A percentile compares a stretch with the other conserved stretches of the same genome.
These are phyloP conservation scores for Mactra quadrangularis DNA, from an alignment of 1,140 invertebrate species.

Conservation along the genomic window DNA sequence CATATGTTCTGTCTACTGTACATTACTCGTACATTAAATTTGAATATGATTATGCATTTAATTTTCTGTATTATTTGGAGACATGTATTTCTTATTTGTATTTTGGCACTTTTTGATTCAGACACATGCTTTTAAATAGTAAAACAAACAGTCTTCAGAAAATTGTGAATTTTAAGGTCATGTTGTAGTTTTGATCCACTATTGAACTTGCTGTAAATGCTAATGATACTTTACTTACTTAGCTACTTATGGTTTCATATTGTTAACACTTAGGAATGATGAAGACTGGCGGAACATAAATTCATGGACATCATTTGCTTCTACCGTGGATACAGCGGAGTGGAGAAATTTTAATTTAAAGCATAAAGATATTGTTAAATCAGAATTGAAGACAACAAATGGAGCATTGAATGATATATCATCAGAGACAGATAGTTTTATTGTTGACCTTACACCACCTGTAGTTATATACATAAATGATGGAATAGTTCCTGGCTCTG, in stretches of 20 bases:
- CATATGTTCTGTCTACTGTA: too few relatives aligned
- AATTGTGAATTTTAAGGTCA: too few relatives aligned
- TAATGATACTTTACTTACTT: slow-evolving; percentile 4
- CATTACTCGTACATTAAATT: too few relatives aligned
- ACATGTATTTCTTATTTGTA: too few relatives aligned
- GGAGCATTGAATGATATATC: slow-evolving; percentile 46
- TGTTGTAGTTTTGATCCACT: too few relatives aligned
- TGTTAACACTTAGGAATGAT: background rate
- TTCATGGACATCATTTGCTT: slow-evolving; percentile 50
- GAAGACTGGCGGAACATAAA: slow-evolving; percentile 28
- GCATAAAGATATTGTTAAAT: slow-evolving; percentile 43
- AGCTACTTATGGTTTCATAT: slow-evolving; percentile 33
- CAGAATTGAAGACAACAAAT: slow-evolving; percentile 39
- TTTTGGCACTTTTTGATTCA: too few relatives aligned
- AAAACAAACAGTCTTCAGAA: too few relatives aligned
- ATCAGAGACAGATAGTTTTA: slow-evolving; percentile 36
- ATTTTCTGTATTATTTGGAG: too few relatives aligned
- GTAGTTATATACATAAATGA: slow-evolving; percentile 35
- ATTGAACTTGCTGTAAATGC: too few relatives aligned
- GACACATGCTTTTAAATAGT: too few relatives aligned
- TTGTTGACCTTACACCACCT: slow-evolving; percentile 60
- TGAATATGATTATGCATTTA: too few relatives aligned
- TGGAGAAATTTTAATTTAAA: slow-evolving; percentile 54
- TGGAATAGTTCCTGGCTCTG: background rate
- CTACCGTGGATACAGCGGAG: background rate